Evolutionary conservation across 2,113 vertebrate genomes (phyloP), one percentile per base, ranked within the genome.

Genomic region (Chaenogobius annularis): DNA sequence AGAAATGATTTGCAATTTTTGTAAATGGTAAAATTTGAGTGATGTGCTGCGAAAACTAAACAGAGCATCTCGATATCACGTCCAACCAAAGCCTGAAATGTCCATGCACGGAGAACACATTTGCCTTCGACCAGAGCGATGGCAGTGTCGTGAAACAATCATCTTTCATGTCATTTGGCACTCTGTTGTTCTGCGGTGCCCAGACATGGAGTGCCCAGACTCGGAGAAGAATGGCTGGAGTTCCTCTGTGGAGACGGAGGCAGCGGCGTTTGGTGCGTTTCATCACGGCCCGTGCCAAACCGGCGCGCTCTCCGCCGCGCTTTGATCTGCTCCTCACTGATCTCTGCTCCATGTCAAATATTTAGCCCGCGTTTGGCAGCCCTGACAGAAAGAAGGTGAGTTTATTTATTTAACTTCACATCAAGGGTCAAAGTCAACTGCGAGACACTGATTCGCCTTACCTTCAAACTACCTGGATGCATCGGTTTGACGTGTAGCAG

Each of bases 271-370:
- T 80, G 85, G 83, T 83, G 72, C 79, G 47, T 92, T 91, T 92
- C 86, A 89, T 92, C 89, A 90, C 86, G 65, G 65, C 80, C 78
- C 72, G 62, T 83, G 73, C 73, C 73, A 70, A 54, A 58, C 80
- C 64, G 40, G 66, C 78, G 62, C 77, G 78, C 78, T 69, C 70
- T 40, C 70, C 44, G 40, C 65, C 67, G 66, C 61, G 74, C 83
- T 91, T 91, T 91, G 90, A 92, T 92, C 89, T 91, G 82, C 65
- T 78, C 76, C 82, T 87, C 84, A 90, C 89, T 92, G 91, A 93
- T 92, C 87, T 87, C 84, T 81, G 77, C 84, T 85, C 85, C 84
- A 83, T 89, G 88, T 94, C 93, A 92, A 92, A 93, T 91, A 92
- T 93, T 93, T 91, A 90, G 89, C 85, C n/a, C 87, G 83, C 80